These are phyloP conservation scores for Graptemys geographica DNA, from an alignment of 2,797 vertebrate species.

Conservation along the genomic window DNA sequence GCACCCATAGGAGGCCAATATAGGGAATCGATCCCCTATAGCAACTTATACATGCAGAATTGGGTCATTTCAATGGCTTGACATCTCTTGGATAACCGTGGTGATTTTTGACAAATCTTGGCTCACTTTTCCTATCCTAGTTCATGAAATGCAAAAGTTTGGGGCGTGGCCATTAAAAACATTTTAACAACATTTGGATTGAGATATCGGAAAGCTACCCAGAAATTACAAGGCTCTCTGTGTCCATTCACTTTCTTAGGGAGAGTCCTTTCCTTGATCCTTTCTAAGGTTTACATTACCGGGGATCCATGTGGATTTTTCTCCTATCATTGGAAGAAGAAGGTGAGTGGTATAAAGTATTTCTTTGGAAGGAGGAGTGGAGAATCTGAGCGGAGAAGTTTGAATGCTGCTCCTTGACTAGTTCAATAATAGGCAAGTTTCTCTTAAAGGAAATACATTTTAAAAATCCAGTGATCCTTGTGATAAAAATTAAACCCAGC, in stretches of 20 bases:
- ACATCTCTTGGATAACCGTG: fast-evolving
- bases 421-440: constrained; percentile 47
- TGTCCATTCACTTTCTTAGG: constrained; percentile 64
- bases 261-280: constrained; percentile 51
- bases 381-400: constrained; percentile 8
- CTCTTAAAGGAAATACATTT: not conserved
- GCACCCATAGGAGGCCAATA: not conserved
- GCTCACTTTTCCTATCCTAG: fast-evolving
- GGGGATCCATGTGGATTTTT: constrained; percentile 65
- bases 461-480: not conserved
- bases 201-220: not conserved
- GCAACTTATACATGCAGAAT: fast-evolving
- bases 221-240: not conserved
- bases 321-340: not conserved
- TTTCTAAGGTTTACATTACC: constrained; percentile 69
- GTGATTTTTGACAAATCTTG: not conserved
- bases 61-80: fast-evolving
- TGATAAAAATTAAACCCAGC: not conserved
- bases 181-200: constrained; percentile 12
- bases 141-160: constrained; percentile 33
- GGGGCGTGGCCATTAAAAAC: constrained; percentile 35
- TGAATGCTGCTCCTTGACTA: not conserved
- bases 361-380: fast-evolving
- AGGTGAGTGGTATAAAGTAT: not conserved
- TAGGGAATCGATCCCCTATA: fast-evolving